phyloP scores from a whole-genome alignment of 1,140 invertebrate species.

The Oscheius sp. region DNA sequence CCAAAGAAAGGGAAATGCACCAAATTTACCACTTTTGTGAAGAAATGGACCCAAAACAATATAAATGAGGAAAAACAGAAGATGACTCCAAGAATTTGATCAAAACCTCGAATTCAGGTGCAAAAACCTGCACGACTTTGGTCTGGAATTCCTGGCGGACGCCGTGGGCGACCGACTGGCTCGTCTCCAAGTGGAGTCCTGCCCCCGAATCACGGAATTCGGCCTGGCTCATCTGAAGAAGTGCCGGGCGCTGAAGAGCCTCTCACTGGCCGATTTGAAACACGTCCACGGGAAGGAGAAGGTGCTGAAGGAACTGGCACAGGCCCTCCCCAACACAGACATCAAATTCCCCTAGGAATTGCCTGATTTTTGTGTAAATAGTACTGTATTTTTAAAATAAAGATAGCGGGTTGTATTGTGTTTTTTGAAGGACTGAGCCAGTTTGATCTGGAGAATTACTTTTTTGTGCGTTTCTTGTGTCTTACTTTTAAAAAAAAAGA shows the following conservation, averaged over 20 bases:
- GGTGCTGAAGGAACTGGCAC: slow-evolving; percentile 26
- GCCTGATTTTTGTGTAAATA: not conserved
- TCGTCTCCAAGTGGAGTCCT: slow-evolving; percentile 41
- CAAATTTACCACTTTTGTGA: too few species aligned
- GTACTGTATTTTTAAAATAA: too few species aligned
- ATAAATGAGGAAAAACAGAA: too few species aligned
- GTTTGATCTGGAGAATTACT: too few species aligned
- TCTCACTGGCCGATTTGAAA: slow-evolving; percentile 39
- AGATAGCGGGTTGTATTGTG: too few species aligned
- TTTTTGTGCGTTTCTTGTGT: too few species aligned
- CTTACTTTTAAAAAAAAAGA: too few species aligned
- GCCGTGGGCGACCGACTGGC: slow-evolving; percentile 39
- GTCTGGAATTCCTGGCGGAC: slow-evolving; percentile 44
- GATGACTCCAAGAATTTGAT: too few species aligned
- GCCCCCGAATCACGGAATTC: slow-evolving; percentile 49
- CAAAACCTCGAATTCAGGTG: slow-evolving; percentile 35
- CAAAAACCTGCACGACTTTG: slow-evolving; percentile 47
- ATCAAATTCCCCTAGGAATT: slow-evolving; percentile 10
- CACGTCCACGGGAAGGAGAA: slow-evolving; percentile 45
- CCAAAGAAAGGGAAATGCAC: too few species aligned
- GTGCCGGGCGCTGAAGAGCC: slow-evolving; percentile 41
- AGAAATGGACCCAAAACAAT: too few species aligned
- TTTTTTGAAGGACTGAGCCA: too few species aligned
- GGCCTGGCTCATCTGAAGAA: slow-evolving; percentile 44
- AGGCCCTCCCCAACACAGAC: slow-evolving; percentile 42